Evolutionary conservation across 2,797 vertebrate genomes (phyloP).

Genomic region (Dicrostonyx torquatus): DNA sequence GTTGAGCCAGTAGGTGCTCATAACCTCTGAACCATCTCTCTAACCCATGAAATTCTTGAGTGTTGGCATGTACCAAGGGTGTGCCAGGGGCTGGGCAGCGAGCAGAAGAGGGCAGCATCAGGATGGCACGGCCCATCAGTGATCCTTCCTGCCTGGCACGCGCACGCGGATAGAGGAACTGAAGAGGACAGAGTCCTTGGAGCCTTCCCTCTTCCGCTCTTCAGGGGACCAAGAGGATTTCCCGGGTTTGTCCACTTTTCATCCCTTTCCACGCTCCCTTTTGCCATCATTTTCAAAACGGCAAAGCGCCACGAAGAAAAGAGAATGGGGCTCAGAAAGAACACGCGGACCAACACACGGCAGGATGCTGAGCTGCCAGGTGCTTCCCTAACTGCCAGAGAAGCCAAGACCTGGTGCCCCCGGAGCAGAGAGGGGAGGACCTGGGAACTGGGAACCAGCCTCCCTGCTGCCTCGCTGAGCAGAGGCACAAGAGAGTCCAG

Average conservation of each 20-base stretch:
- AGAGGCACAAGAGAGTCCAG: not conserved
- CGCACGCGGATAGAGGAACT: constrained; percentile 77
- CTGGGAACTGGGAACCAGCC: no score
- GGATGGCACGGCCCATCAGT: constrained; percentile 49
- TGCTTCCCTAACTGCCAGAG: not conserved
- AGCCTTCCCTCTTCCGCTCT: constrained; percentile 67
- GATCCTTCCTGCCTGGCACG: constrained; percentile 70
- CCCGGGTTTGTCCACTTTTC: constrained; percentile 63
- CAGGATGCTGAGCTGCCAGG: not conserved
- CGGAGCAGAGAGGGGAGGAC: fast-evolving
- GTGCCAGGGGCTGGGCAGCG: constrained; percentile 65
- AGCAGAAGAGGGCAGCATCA: constrained; percentile 66
- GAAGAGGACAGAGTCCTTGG: constrained; percentile 52
- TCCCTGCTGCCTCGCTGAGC: not conserved
- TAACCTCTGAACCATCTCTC: not conserved
- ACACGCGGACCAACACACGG: constrained; percentile 24
- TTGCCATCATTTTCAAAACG: not conserved
- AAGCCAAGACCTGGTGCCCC: not conserved
- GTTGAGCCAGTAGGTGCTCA: not conserved
- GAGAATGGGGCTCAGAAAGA: constrained; percentile 75
- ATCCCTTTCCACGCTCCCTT: not conserved
- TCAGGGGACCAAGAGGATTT: constrained; percentile 70
- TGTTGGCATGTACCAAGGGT: not conserved
- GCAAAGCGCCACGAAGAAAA: constrained; percentile 81
- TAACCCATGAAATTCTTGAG: constrained; percentile 33